Percentiles rank a stretch among this genome's conserved stretches.
These are phyloP conservation scores for Drosophila pallidifrons DNA, from an alignment of 1,140 invertebrate genomes.

Conservation along the genomic window DNA sequence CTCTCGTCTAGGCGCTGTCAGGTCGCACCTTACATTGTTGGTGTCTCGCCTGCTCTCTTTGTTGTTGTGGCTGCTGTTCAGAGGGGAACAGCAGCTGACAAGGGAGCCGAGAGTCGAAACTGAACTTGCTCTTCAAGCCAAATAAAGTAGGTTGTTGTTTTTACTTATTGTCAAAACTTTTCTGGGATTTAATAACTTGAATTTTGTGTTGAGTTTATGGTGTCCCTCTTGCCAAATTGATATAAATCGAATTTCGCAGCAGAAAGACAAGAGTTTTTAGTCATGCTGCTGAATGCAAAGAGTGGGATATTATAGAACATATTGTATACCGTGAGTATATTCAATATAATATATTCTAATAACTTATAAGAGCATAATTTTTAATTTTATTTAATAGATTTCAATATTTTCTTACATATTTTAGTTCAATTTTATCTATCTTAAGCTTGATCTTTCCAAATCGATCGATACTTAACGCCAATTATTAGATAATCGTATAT, in stretches of 20 bases:
- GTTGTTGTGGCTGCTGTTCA: not conserved
- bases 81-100: not conserved
- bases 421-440: too few relatives aligned
- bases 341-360: too few relatives aligned
- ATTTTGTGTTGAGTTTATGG: conserved; percentile 46
- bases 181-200: conserved; percentile 56
- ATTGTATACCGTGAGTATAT: too few relatives aligned
- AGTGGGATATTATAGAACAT: too few relatives aligned
- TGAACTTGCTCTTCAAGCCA: conserved; percentile 59
- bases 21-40: conserved; percentile 56
- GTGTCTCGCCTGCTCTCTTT: conserved; percentile 34
- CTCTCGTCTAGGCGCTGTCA: conserved; percentile 33
- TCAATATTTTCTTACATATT: too few relatives aligned
- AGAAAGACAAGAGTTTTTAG: not conserved
- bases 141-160: conserved; percentile 43
- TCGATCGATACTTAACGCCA: too few relatives aligned
- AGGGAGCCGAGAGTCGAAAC: conserved; percentile 19
- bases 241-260: conserved; percentile 47
- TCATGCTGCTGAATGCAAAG: not conserved
- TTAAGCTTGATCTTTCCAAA: too few relatives aligned
- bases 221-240: conserved; percentile 37
- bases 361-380: too few relatives aligned
- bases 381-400: too few relatives aligned
- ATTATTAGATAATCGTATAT: too few relatives aligned
- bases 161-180: conserved; percentile 46